phyloP scores from a whole-genome alignment of 1,140 invertebrate genomes.

The Apocrypta bakeri region DNA sequence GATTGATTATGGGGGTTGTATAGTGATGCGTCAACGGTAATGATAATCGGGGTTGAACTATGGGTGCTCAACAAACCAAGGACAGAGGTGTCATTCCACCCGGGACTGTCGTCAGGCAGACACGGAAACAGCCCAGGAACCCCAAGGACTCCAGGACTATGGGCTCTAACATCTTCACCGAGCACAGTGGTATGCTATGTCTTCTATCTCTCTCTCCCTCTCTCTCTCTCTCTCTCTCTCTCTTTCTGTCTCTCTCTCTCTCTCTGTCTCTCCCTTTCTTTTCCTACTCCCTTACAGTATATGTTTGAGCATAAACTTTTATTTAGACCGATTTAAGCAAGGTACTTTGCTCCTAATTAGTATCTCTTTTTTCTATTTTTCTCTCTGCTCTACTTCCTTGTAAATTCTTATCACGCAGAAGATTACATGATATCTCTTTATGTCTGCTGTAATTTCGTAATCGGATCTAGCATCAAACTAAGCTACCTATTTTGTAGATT shows the following conservation, averaged over 20 bases:
- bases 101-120: conserved; percentile 80
- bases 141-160: conserved; percentile 86
- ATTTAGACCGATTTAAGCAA: conserved; percentile 8
- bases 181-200: conserved; percentile 85
- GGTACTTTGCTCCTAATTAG: not conserved
- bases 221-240: not conserved
- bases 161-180: conserved; percentile 91
- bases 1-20: conserved; percentile 11
- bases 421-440: not conserved
- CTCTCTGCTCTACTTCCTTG: not conserved
- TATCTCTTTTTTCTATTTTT: not conserved
- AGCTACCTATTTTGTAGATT: not conserved
- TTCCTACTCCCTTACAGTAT: not conserved
- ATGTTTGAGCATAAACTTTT: conserved; percentile 14
- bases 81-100: conserved; percentile 80
- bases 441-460: not conserved
- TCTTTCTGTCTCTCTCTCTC: not conserved
- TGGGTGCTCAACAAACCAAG: conserved; percentile 93
- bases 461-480: not conserved
- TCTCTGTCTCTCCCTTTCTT: too few species aligned
- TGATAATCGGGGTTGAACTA: conserved; percentile 72
- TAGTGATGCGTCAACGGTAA: conserved; percentile 57
- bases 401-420: not conserved
- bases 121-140: conserved; percentile 81
- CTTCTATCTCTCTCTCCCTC: not conserved